Base-by-base conservation (phyloP, 2,797 vertebrate species). In the Champsocephalus gunnari region DNA sequence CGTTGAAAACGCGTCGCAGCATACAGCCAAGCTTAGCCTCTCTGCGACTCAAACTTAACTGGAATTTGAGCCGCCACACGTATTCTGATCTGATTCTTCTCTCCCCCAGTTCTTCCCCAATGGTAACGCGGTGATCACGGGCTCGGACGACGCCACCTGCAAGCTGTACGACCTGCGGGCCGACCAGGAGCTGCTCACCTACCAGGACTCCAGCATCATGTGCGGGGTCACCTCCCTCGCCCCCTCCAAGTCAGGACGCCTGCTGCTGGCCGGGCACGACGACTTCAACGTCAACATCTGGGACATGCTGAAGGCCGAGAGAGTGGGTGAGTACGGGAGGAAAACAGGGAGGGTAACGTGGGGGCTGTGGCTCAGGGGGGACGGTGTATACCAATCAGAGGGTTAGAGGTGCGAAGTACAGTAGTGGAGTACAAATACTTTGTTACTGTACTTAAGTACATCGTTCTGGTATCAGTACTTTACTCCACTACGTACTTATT, bases 221-320 rank as follows among this genome's bases (percentile, higher is more conserved):
- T 99, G 98, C 0, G 98, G 98, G 0, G 98, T 99, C 87, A 99
- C 98, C 0, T 99, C 98, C 0, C 92, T 99, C 13, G 96, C 97
- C 28, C 96, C 97, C 28, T 99, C 98, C 57, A 86, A 95, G 78
- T 98, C 97, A 0, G 98, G 98, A 4, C 96, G 98, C 24, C 96
- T 99, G 83, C 47, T 99, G 57, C 91, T 99, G 0, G 98, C 98
- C 0, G 98, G 98, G 0, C 99, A 99, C 0, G 98, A 99, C 0
- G 98, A 99, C 92, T 99, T 99, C 89, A 99, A 98, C 77, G 98
- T 98, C 93, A 99, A 99, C 78, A 95, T 99, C 92, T 99, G 98
- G 98, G 98, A 99, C 88, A 71, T 92, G 1, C 93, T 99, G 53
- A 99, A 99, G 92, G 87, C 89, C 0, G 98, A 99, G 87, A 95